Percentiles rank a stretch among this genome's conserved stretches.
phyloP scores from a whole-genome alignment of 1,140 invertebrate species.

The Macrobrachium nipponense region DNA sequence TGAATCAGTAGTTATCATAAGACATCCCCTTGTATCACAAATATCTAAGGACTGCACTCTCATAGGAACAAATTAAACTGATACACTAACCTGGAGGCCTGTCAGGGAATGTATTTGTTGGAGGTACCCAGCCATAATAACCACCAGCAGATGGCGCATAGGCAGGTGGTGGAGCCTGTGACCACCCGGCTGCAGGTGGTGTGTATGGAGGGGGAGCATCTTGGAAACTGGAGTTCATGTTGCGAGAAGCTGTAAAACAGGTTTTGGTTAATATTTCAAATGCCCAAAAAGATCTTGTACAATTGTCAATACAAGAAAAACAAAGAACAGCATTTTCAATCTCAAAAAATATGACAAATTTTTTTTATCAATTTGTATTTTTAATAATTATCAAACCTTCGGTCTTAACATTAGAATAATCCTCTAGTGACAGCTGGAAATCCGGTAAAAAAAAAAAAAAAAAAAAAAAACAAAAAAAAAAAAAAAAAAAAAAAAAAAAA shows the following conservation, averaged over 20 bases:
- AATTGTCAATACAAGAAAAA: neutral
- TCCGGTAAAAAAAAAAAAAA: too few species aligned
- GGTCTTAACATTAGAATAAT: too few species aligned
- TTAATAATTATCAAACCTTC: too few species aligned
- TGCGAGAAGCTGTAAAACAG: slow-evolving; percentile 67
- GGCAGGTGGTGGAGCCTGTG: slow-evolving; percentile 90
- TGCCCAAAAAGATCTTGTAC: neutral
- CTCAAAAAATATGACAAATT: too few species aligned
- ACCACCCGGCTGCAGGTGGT: slow-evolving; percentile 83
- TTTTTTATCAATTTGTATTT: too few species aligned
- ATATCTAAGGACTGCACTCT: too few species aligned
- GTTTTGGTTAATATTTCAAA: slow-evolving; percentile 25
- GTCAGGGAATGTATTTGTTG: slow-evolving; percentile 79
- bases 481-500: too few species aligned
- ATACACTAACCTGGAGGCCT: slow-evolving; percentile 72
- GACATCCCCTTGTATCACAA: too few species aligned
- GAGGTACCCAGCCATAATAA: slow-evolving; percentile 94
- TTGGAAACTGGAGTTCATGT: slow-evolving; percentile 70
- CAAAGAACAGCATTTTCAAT: neutral
- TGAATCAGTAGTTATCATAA: too few species aligned
- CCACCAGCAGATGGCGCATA: slow-evolving; percentile 83
- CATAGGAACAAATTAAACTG: too few species aligned
- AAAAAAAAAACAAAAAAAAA: too few species aligned
- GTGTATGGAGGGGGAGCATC: slow-evolving; percentile 88
- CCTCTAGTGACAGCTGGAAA: too few species aligned